Percentiles rank a stretch among this genome's conserved stretches.
These are phyloP conservation scores for Seriola aureovittata DNA, from an alignment of 2,113 vertebrate genomes.

Conservation along the genomic window DNA sequence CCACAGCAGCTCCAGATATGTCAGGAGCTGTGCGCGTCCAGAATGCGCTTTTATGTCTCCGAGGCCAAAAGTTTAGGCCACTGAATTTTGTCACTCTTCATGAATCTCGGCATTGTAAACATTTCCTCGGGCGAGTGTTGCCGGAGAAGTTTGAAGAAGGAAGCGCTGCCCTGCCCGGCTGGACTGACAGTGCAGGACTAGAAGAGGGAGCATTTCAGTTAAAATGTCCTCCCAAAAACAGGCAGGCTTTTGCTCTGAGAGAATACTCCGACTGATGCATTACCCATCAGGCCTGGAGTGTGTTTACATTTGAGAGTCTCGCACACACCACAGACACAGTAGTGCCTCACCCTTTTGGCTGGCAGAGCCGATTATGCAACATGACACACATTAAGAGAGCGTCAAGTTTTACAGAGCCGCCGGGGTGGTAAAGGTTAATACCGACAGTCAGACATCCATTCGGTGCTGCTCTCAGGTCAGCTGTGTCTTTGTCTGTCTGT, in stretches of 20 bases:
- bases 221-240: neutral
- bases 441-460: constrained; percentile 16
- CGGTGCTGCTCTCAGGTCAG: constrained; percentile 42
- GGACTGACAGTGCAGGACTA: constrained; percentile 10
- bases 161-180: neutral
- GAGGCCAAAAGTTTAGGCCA: constrained; percentile 51
- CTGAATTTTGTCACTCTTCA: constrained; percentile 46
- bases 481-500: constrained; percentile 27
- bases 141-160: neutral
- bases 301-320: constrained; percentile 49
- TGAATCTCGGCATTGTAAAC: constrained; percentile 42
- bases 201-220: neutral
- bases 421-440: constrained; percentile 58
- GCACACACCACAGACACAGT: constrained; percentile 44
- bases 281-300: constrained; percentile 38
- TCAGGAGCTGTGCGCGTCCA: constrained; percentile 52
- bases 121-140: neutral
- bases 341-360: constrained; percentile 45
- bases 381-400: constrained; percentile 51
- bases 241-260: constrained; percentile 13
- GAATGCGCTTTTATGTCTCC: constrained; percentile 39
- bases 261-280: constrained; percentile 27
- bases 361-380: constrained; percentile 58
- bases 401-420: constrained; percentile 28
- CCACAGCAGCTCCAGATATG: constrained; percentile 57